These are phyloP conservation scores for Hyles euphorbiae DNA, from an alignment of 1,140 invertebrate genomes.

Conservation along the genomic window DNA sequence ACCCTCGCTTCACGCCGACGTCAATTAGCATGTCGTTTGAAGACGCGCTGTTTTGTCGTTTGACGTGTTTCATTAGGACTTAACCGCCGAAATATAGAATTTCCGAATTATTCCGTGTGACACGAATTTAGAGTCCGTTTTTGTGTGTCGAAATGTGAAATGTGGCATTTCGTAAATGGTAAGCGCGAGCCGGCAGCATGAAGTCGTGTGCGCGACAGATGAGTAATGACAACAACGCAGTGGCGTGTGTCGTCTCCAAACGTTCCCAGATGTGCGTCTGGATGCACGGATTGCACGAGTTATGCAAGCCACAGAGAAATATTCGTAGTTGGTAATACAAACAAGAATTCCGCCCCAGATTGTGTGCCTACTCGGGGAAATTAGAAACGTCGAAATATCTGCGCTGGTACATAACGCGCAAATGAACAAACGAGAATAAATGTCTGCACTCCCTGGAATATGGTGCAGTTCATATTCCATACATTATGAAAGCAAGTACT, in stretches of 20 bases:
- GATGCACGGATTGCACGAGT: slow-evolving; percentile 50
- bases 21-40: slow-evolving; percentile 72
- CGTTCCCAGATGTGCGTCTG: slow-evolving; percentile 62
- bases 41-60: slow-evolving; percentile 49
- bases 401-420: slow-evolving; percentile 10
- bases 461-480: neutral
- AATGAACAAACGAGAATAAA: neutral
- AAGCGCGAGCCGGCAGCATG: slow-evolving; percentile 41
- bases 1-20: slow-evolving; percentile 52
- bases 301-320: slow-evolving; percentile 52
- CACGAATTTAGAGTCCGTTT: slow-evolving; percentile 41
- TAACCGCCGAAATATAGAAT: slow-evolving; percentile 19
- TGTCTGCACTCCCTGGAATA: neutral
- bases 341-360: slow-evolving; percentile 25
- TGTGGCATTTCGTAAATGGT: slow-evolving; percentile 46
- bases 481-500: no score
- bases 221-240: slow-evolving; percentile 72
- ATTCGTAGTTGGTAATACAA: slow-evolving; percentile 33
- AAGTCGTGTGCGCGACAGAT: slow-evolving; percentile 69
- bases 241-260: slow-evolving; percentile 56
- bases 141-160: slow-evolving; percentile 27
- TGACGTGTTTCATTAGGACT: slow-evolving; percentile 29
- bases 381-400: slow-evolving; percentile 23
- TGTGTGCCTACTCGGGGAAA: slow-evolving; percentile 16
- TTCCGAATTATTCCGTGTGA: slow-evolving; percentile 33